phyloP scores from a whole-genome alignment of 2,888 invertebrate species.

The Prosopocoilus inquinatus region DNA sequence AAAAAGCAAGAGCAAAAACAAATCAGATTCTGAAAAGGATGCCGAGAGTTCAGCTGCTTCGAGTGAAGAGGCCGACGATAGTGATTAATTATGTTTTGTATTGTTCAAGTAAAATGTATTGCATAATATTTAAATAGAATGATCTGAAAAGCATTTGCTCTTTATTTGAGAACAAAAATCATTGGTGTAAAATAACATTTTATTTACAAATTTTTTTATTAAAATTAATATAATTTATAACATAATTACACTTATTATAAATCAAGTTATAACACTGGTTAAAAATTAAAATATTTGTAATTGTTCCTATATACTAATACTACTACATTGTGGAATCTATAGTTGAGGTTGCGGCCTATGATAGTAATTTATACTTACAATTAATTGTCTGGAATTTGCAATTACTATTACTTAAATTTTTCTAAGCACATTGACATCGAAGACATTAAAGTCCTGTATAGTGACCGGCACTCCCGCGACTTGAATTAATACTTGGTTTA shows the following conservation, averaged over 20 bases:
- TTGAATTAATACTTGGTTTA: slow-evolving; percentile 36
- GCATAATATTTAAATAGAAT: background rate
- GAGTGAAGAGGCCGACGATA: slow-evolving; percentile 45
- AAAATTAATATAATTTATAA: too few species aligned
- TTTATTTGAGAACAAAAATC: background rate
- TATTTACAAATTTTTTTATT: too few species aligned
- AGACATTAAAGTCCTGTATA: slow-evolving; percentile 49
- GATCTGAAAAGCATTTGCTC: background rate
- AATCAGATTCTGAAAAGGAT: slow-evolving; percentile 46
- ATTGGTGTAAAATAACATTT: too few species aligned
- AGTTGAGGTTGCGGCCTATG: too few species aligned
- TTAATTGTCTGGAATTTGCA: too few species aligned
- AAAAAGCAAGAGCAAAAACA: slow-evolving; percentile 49
- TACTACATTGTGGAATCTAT: too few species aligned
- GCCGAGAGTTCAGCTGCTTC: slow-evolving; percentile 46
- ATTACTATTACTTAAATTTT: too few species aligned
- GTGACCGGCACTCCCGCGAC: slow-evolving; percentile 39
- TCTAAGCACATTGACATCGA: slow-evolving; percentile 61
- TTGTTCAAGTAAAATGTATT: background rate
- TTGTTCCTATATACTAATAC: too few species aligned
- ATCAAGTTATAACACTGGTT: too few species aligned
- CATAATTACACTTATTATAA: too few species aligned
- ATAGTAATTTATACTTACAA: too few species aligned
- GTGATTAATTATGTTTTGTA: slow-evolving; percentile 25
- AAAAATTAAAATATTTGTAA: too few species aligned